These are phyloP conservation scores for Eciton burchellii DNA, from an alignment of 1,140 invertebrate species.

Conservation along the genomic window DNA sequence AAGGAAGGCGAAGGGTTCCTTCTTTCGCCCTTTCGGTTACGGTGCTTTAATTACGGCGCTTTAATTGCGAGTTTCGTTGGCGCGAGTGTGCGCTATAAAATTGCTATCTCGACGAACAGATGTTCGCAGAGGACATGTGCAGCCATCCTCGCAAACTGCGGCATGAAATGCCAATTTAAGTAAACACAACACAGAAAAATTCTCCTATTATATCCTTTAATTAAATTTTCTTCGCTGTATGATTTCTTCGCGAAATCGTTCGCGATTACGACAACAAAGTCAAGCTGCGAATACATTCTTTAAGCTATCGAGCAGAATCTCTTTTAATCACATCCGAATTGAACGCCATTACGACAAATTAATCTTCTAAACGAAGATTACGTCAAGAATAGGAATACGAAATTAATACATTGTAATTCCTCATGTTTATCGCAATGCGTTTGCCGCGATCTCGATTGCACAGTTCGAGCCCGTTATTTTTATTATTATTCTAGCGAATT, in stretches of 20 bases:
- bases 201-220: too few relatives aligned
- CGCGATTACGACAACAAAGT: too few relatives aligned
- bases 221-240: too few relatives aligned
- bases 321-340: neutral
- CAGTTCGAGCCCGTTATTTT: neutral
- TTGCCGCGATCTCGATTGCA: neutral
- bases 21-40: conserved; percentile 40
- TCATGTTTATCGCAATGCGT: neutral
- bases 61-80: conserved; percentile 61
- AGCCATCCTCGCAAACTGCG: neutral
- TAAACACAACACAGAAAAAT: too few relatives aligned
- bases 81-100: conserved; percentile 35
- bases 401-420: conserved; percentile 17
- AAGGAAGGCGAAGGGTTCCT: conserved; percentile 4
- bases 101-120: conserved; percentile 19
- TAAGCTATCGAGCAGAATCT: neutral
- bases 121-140: neutral
- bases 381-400: neutral
- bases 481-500: conserved; percentile 29
- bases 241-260: too few relatives aligned
- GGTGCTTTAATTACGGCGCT: conserved; percentile 66
- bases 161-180: neutral
- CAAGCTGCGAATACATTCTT: neutral
- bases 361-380: neutral
- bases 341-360: neutral